Base-by-base conservation (phyloP, 2,113 vertebrate species). In the Leucoraja erinaceus region DNA sequence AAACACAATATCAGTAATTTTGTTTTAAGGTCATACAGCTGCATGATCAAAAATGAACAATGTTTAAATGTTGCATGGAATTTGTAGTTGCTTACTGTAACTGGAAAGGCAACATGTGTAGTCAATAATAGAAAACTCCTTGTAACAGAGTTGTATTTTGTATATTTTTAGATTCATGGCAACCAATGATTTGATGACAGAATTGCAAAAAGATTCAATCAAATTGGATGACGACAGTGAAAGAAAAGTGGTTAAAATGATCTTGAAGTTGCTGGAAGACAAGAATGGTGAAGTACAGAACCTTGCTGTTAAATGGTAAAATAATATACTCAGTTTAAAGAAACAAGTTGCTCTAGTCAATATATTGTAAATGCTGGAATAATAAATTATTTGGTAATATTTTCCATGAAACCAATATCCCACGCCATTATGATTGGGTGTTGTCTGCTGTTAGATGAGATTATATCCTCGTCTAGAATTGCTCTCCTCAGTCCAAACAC, bases 251-350 rank as follows among this genome's bases (percentile, higher is more conserved):
- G 99, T 99, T 93, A 98, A 99, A 96, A 99, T 99, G 99, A 99
- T 99, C 94, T 97, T 99, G 93, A 99, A 99, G 94, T 96, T 99
- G 94, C 93, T 99, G 94, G 98, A 99, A 95, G 98, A 99, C 96
- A 99, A 99, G 94, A 99, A 99, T 68, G 98, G 98, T 94, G 98
- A 99, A 94, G 98, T 99, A 94, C 98, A 99, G 95, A 99, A 99
- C 94, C 96, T 99, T 94, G 99, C 99, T 61, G 99, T 99, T 78
- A 99, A 99, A 97, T 99, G 98, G 99, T 99, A 95, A 93, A 96
- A 95, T 4, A 61, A n/a, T n/a, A 18, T 86, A 16, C 4, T 63
- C 83, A 63, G 28, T 63, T 86, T 31, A 28, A 11, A 63, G 25
- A 86, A 56, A 22, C 54, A 56, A 83, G 47, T 56, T 54, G 79